Evolutionary conservation across 2,797 vertebrate genomes (phyloP), one percentile per base, ranked within the genome.

Genomic region (Malacoraja senta): DNA sequence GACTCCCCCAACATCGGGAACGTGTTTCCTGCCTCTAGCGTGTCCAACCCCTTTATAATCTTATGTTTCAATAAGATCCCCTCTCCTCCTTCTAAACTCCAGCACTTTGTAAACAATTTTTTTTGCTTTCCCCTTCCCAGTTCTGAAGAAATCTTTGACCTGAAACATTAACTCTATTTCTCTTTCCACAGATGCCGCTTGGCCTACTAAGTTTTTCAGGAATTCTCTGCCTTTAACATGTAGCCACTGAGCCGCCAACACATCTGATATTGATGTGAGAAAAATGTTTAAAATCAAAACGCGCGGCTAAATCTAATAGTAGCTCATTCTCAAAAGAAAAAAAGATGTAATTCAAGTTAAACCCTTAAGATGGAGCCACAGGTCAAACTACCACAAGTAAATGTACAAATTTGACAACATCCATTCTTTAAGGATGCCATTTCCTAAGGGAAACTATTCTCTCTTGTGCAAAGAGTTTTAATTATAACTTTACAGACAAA

Each of bases 291-390:
- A 83, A 83, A 83, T 83, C 35, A 80, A 44, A 19, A 79, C 8
- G 72, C 44, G 44, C 44, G 44, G 44, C 44, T 53, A 88, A 88
- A 19, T 21, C n/a, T 68, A 68, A 7, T 1, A 17, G 3, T 32
- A 68, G 1, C 61, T 17, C 19, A 32, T 68, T 88, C n/a, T 88
- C 3, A 9, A 88, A 88, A 79, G 19, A 17, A 79, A 79, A 35
- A 38, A 26, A 21, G 8, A 35, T 88, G 84, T 19, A n/a, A 88
- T 88, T 88, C 61, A 88, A 68, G 17, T 88, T 68, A 88, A 32
- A 88, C 7, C 61, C 84, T 88, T n/a, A 68, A 88, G 84, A 29
- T 86, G 83, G 83, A 65, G 83, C 58, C 13, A 86, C 63, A 32
- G 61, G 29, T 63, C 58, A 86, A 86, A 86, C n/a, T 29, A 68